Conservation (phyloP, 2,797 vertebrate genomes). For the Hypotaenidia okinawae region DNA sequence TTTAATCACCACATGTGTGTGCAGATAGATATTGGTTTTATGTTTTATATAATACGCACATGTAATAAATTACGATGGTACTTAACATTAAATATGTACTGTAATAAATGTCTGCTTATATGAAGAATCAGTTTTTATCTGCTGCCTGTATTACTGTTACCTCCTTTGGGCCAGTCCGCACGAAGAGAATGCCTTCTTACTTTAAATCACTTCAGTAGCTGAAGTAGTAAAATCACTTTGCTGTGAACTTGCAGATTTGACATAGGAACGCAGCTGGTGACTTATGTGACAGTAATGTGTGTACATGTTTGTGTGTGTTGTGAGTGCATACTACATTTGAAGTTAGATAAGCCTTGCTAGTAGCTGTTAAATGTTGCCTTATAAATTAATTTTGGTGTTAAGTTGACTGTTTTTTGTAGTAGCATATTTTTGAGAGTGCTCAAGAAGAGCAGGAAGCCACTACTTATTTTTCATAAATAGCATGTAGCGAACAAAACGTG, state of each 20-base stretch:
- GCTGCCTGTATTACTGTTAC: neutral
- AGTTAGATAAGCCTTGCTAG: neutral
- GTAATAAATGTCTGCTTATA: neutral
- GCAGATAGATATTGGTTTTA: neutral
- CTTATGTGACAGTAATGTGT: neutral
- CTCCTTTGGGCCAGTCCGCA: neutral
- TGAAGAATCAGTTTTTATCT: neutral
- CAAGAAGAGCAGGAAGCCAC: neutral
- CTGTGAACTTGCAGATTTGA: neutral
- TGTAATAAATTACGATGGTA: neutral
- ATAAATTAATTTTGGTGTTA: neutral
- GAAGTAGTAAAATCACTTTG: neutral
- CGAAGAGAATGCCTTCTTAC: neutral
- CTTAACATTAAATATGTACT: neutral
- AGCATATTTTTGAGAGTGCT: neutral
- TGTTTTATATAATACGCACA: neutral
- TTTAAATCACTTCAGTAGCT: neutral
- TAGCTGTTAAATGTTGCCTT: neutral
- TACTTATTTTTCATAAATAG: neutral
- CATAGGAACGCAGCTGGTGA: neutral
- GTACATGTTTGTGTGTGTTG: neutral
- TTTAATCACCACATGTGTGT: neutral
- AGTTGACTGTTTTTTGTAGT: neutral
- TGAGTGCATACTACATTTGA: neutral
- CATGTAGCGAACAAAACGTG: neutral